A percentile compares a stretch with the other conserved stretches of the same genome.
These are phyloP conservation scores for Setipinna tenuifilis DNA, from an alignment of 2,797 vertebrate genomes.

Conservation along the genomic window DNA sequence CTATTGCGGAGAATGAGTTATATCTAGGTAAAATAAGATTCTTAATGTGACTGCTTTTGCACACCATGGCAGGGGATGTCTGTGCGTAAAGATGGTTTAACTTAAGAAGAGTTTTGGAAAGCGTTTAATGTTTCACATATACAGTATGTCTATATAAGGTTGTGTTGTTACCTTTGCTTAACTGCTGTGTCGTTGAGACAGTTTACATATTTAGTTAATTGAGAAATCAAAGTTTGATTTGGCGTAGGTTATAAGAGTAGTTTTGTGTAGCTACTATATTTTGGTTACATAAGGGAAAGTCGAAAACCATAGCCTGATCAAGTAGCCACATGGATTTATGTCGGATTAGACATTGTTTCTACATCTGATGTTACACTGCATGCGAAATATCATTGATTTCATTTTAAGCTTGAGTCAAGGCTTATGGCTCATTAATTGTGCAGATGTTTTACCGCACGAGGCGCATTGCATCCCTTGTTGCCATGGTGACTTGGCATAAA, in stretches of 20 bases:
- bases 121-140: not conserved
- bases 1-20: not conserved
- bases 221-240: not conserved
- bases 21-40: not conserved
- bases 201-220: not conserved
- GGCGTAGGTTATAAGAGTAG: conserved; percentile 38
- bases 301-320: conserved; percentile 29
- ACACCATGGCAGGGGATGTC: not conserved
- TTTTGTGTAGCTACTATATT: conserved; percentile 49
- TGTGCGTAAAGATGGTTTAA: not conserved
- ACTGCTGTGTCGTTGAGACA: not conserved
- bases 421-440: conserved; percentile 10
- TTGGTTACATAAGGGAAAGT: conserved; percentile 62
- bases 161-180: not conserved
- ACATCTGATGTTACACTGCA: not conserved
- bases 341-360: not conserved
- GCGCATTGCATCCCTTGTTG: conserved; percentile 74
- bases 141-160: not conserved
- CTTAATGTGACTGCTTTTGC: not conserved
- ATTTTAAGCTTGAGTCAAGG: not conserved
- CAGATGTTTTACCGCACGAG: conserved; percentile 41
- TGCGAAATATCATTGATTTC: not conserved
- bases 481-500: conserved; percentile 79
- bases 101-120: not conserved
- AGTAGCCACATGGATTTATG: conserved; percentile 60